Base-by-base conservation (phyloP, 2,888 invertebrate genomes). In the Spodoptera littoralis region DNA sequence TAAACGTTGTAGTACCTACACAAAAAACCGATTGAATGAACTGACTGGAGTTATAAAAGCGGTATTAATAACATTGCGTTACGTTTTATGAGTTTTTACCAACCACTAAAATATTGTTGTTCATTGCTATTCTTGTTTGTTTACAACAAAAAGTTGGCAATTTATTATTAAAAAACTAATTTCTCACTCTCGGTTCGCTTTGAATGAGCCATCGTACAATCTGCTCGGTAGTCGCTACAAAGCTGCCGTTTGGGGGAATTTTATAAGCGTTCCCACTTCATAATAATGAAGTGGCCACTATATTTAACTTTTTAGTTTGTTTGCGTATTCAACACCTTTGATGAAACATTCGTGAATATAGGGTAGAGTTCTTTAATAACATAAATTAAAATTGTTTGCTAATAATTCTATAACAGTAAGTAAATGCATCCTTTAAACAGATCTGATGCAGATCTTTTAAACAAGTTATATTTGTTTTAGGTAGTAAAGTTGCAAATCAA, bases 161-260 rank as follows among this genome's bases (percentile, higher is more conserved):
- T 60, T 59, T 64, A 58, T 59, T 78, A 78, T 78, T 80, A 77
- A 80, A 80, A 78, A 78, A 72, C 80, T 80, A 78, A 78, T 78
- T 78, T 77, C 65, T 70, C 66, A 48, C 55, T 65, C 62, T 55
- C 65, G 53, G 48, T 51, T 59, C 59, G 62, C 60, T 65, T 46
- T 77, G 78, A 78, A 77, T 80, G 78, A 68, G 72, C 72, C 55
- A 72, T 69, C 73, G 51, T 50, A 77, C 69, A 80, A 70, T 77
- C 65, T 76, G 61, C 64, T 46, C 51, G 54, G 64, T 58, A 70
- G 74, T 49, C 55, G 62, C 60, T 58, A 67, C 63, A 57, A 56
- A 58, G 64, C 60, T 42, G 43, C 63, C 62, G 60, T 73, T 74
- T 60, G 52, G 66, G 41, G 60, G 59, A 65, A 75, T 72, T 73